phyloP scores from a whole-genome alignment of 2,797 vertebrate genomes.

The Cheirogaleus major region DNA sequence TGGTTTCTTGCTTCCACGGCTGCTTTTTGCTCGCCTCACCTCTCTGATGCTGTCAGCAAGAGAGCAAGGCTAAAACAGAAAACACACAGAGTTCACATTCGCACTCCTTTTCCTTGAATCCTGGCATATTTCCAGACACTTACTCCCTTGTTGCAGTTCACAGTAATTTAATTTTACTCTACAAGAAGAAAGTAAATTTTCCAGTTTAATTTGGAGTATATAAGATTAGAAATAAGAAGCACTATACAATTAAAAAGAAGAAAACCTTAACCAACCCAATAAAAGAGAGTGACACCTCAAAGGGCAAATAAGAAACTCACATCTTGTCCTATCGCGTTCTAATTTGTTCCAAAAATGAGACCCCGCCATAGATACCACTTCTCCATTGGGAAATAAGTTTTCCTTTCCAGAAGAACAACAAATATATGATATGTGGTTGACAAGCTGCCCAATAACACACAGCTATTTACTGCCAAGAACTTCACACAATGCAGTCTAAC shows the following conservation, averaged over 20 bases:
- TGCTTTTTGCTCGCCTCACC: background rate
- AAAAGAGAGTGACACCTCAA: constrained; percentile 10
- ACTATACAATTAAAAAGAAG: constrained; percentile 8
- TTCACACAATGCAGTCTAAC: background rate
- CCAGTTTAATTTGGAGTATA: constrained; percentile 53
- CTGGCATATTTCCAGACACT: constrained; percentile 54
- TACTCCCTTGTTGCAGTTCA: constrained; percentile 52
- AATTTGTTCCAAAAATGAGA: background rate
- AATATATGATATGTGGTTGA: constrained; percentile 29
- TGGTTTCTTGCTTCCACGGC: background rate
- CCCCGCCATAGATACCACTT: background rate
- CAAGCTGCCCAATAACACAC: background rate
- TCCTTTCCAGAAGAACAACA: constrained; percentile 6
- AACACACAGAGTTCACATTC: constrained; percentile 26
- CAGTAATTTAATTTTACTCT: background rate
- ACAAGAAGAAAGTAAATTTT: background rate
- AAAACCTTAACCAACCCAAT: background rate
- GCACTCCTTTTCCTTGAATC: background rate
- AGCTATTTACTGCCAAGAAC: constrained; percentile 24
- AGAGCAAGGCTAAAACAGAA: constrained; percentile 39
- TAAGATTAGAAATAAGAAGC: constrained; percentile 15
- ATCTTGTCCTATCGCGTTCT: background rate
- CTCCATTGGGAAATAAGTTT: constrained; percentile 32
- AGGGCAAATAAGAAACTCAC: constrained; percentile 43
- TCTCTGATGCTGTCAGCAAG: constrained; percentile 16